Evolutionary conservation across 2,797 vertebrate species (phyloP).

Genomic region (Heliangelus exortis): DNA sequence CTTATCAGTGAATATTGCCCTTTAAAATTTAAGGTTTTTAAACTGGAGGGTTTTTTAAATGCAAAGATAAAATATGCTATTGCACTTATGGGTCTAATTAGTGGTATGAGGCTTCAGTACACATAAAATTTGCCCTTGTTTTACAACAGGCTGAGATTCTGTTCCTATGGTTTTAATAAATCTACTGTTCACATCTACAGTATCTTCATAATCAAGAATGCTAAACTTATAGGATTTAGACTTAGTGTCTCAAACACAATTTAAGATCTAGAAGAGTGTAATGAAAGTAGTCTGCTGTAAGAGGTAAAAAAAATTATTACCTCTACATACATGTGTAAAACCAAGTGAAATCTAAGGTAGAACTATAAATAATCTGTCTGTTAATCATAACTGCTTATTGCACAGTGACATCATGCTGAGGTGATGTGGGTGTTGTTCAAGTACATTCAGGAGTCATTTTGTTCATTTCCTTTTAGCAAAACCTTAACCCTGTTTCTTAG

Average conservation of each 20-base stretch:
- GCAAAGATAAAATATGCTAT: background rate
- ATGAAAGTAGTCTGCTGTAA: background rate
- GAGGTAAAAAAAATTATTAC: background rate
- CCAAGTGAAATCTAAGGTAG: background rate
- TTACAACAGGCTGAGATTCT: background rate
- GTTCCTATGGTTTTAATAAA: background rate
- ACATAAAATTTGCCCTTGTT: background rate
- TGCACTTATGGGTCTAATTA: background rate
- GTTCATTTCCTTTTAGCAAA: background rate
- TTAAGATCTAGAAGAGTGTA: background rate
- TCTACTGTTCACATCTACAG: background rate
- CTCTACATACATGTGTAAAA: background rate
- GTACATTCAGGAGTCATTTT: background rate
- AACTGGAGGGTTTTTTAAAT: background rate
- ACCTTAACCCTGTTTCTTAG: background rate
- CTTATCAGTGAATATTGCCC: background rate
- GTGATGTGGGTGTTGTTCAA: background rate
- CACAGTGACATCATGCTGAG: background rate
- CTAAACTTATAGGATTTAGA: background rate
- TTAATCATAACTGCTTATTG: background rate
- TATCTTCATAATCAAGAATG: background rate
- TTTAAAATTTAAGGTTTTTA: background rate
- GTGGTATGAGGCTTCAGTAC: background rate
- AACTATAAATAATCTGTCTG: background rate
- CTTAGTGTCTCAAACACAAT: background rate